A percentile compares a stretch with the other conserved stretches of the same genome.
These are phyloP conservation scores for Araneus ventricosus DNA, from an alignment of 1,140 invertebrate species.

Conservation along the genomic window DNA sequence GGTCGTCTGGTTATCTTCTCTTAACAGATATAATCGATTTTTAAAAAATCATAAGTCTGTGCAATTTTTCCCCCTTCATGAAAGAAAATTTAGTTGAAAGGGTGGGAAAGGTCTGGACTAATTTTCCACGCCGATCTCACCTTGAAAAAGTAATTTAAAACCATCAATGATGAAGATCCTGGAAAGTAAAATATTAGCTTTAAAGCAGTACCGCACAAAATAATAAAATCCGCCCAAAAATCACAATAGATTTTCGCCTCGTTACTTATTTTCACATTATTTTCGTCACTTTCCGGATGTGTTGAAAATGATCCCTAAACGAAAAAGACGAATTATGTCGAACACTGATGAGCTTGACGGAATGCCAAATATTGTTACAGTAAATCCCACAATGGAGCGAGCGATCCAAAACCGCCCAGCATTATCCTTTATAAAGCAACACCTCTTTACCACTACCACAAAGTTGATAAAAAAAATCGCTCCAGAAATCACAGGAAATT, in stretches of 20 bases:
- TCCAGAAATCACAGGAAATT: neutral
- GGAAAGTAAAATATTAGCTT: neutral
- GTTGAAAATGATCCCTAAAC: conserved; percentile 26
- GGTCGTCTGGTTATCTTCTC: too few relatives aligned
- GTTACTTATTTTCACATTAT: neutral
- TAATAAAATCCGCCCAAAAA: conserved; percentile 19
- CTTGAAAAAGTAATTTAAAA: too few relatives aligned
- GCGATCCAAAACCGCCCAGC: conserved; percentile 25
- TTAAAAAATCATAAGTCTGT: too few relatives aligned
- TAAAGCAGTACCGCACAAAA: neutral
- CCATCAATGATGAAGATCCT: too few relatives aligned
- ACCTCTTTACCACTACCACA: neutral
- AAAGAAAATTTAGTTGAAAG: too few relatives aligned
- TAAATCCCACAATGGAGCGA: neutral
- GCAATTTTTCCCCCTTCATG: too few relatives aligned
- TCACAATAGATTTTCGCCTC: conserved; percentile 32
- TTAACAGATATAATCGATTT: too few relatives aligned
- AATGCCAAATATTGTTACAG: conserved; percentile 10
- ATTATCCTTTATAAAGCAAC: conserved; percentile 6
- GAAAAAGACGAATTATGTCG: conserved; percentile 14
- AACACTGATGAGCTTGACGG: neutral
- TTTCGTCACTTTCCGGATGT: conserved; percentile 50
- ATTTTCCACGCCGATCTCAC: too few relatives aligned
- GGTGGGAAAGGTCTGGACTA: too few relatives aligned
- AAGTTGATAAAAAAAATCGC: neutral